These are phyloP conservation scores for Corynorhinus townsendii DNA, from an alignment of 2,113 vertebrate genomes.

Conservation along the genomic window DNA sequence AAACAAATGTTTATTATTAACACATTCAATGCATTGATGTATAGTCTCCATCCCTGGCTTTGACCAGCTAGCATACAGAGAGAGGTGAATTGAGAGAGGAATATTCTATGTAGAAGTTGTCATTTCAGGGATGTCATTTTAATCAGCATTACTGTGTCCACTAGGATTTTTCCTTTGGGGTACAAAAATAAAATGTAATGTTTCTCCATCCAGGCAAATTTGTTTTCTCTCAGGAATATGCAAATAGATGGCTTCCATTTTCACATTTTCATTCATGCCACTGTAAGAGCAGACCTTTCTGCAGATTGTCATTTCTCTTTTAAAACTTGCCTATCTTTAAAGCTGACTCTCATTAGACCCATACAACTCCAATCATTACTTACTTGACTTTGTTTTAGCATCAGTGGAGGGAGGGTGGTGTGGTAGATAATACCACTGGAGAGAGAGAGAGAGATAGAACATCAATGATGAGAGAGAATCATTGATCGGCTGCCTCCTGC, in stretches of 20 bases:
- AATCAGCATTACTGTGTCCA: not conserved
- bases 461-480: no score
- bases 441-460: not conserved
- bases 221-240: not conserved
- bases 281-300: not conserved
- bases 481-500: no score
- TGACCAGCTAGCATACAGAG: not conserved
- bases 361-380: not conserved
- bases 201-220: not conserved
- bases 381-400: not conserved
- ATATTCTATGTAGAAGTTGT: not conserved
- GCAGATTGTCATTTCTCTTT: not conserved
- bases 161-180: not conserved
- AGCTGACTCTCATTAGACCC: not conserved
- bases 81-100: not conserved
- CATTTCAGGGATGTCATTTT: not conserved
- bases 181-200: not conserved
- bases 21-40: slow-evolving; percentile 22
- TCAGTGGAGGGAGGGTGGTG: not conserved
- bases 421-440: not conserved
- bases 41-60: not conserved
- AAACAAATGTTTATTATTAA: slow-evolving; percentile 45
- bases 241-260: not conserved
- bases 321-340: not conserved
- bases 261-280: not conserved